Conservation (phyloP, 2,888 invertebrate species). For the Syrista parreyssii region DNA sequence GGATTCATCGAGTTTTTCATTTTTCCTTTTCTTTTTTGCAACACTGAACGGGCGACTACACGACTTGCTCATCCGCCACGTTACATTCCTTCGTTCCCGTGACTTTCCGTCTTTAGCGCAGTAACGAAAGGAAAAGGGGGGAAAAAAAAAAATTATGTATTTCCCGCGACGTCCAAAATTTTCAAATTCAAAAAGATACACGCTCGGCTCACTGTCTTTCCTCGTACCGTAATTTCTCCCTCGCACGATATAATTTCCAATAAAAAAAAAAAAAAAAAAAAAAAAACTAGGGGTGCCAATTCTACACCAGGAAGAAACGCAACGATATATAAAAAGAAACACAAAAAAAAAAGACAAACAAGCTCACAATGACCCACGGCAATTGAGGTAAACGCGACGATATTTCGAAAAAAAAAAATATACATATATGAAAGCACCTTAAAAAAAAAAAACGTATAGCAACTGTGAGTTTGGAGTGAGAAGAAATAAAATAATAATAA, state of each 20-base stretch:
- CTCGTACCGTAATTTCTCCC: background rate
- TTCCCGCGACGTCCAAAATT: background rate
- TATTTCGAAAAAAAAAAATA: background rate
- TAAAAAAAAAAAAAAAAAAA: no score
- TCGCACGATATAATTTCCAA: constrained; percentile 46
- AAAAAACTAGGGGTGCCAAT: constrained; percentile 10
- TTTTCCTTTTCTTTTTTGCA: background rate
- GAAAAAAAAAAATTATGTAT: background rate
- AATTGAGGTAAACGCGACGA: background rate
- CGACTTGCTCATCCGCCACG: background rate
- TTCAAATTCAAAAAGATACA: background rate
- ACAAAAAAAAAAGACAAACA: constrained; percentile 16
- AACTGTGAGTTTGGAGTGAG: constrained; percentile 8
- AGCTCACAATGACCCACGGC: background rate
- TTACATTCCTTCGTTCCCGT: background rate
- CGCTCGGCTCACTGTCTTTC: background rate
- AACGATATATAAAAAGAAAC: constrained; percentile 26
- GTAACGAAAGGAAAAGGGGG: background rate
- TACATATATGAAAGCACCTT: background rate
- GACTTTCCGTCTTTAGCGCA: background rate
- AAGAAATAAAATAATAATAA: constrained; percentile 21
- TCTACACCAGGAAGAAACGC: constrained; percentile 18
- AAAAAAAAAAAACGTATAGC: background rate
- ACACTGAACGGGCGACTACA: background rate
- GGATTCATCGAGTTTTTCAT: background rate